Conservation (phyloP, 2,888 invertebrate genomes). For the Latheticus oryzae region DNA sequence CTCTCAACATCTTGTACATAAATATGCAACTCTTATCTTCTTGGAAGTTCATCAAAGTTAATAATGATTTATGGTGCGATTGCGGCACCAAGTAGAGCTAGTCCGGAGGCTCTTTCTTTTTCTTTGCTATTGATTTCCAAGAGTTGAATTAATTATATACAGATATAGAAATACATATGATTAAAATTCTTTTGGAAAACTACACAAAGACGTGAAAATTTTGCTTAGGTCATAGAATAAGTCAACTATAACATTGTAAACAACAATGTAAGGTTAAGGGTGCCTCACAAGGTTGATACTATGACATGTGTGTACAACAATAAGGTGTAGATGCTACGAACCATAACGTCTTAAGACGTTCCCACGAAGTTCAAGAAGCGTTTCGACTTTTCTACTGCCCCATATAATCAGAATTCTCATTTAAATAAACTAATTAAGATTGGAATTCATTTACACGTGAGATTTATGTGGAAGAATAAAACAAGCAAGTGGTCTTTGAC, state of each 20-base stretch:
- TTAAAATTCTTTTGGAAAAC: too few relatives aligned
- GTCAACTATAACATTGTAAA: conserved; percentile 38
- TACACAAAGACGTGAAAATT: conserved; percentile 40
- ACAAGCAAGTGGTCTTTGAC: conserved; percentile 1
- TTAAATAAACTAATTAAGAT: conserved; percentile 39
- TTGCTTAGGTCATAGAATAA: conserved; percentile 14
- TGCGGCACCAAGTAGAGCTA: conserved; percentile 10
- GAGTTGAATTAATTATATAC: too few relatives aligned
- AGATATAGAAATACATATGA: too few relatives aligned
- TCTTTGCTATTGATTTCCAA: too few relatives aligned
- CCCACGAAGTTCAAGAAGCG: conserved; percentile 57
- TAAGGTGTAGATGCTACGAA: conserved; percentile 58
- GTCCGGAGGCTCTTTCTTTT: conserved; percentile 16
- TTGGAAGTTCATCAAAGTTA: conserved; percentile 21
- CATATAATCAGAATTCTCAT: conserved; percentile 56
- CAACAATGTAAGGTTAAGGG: conserved; percentile 49
- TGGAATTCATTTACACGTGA: conserved; percentile 15
- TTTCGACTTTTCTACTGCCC: conserved; percentile 57
- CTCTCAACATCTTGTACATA: too few relatives aligned
- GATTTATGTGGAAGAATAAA: conserved; percentile 16
- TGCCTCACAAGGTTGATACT: conserved; percentile 52
- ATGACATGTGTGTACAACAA: conserved; percentile 54
- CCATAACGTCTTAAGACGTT: conserved; percentile 58
- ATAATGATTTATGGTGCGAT: conserved; percentile 24
- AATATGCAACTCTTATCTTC: too few relatives aligned